Evolutionary conservation across 2,113 vertebrate genomes (phyloP), one percentile per base, ranked within the genome.

Genomic region (Labrus mixtus): DNA sequence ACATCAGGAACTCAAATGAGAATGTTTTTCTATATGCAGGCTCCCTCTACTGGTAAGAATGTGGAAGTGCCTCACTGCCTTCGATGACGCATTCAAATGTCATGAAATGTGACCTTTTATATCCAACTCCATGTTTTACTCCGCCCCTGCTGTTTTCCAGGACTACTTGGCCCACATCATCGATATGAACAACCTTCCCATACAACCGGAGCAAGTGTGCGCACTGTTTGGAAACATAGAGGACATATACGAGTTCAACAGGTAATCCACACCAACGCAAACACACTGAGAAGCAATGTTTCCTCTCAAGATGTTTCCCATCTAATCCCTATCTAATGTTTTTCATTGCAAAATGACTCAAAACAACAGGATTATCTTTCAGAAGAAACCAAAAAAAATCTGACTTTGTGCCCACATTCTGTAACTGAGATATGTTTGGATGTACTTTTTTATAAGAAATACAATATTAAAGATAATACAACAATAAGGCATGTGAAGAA

Each of bases 161-260:
- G 96, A 98, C 82, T 99, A 99, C 90, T 93, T 99, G 83, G 95
- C 96, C 81, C 96, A 96, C 87, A 98, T 99, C 81, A 99, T 99
- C 0, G 98, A 99, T 1, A 86, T 89, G 0, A 92, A 93, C 0
- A 95, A 96, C 75, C 95, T 97, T 2, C 94, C 96, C 41, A 95
- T 99, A 80, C 90, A 90, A 2, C 97, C 97, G 0, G 97, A 99
- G 67, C 97, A 98, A 88, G 98, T 99, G 81, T 96, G 95, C 1
- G 95, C 94, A 0, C 95, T 99, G 41, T 99, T 99, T 6, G 97
- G 98, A 70, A 99, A 99, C 92, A 98, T 99, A 23, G 97, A 99
- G 85, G 96, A 95, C 90, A 98, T 99, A 89, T 99, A 99, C 0
- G 97, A 96, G 71, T 95, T 99, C 78, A 99, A 98, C 94, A 98